Evolutionary conservation across 2,797 vertebrate species (phyloP), one percentile per base, ranked within the genome.

Genomic region (Enteromius afrohamiltoni): DNA sequence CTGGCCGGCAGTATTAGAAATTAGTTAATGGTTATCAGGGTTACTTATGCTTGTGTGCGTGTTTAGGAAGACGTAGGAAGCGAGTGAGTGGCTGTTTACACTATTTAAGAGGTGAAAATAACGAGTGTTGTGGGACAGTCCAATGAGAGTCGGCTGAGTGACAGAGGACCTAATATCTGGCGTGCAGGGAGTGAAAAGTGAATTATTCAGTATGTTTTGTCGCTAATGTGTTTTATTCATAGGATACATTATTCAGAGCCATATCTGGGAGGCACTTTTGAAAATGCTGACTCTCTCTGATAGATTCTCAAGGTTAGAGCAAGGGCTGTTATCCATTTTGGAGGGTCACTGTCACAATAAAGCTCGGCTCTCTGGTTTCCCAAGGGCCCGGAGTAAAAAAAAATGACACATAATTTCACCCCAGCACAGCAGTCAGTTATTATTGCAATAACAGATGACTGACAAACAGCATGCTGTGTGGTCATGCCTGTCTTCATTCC

Each of bases 151-250:
- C 86, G 85, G 85, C 82, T 75, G 89, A 86, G 84, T 83, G 91
- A 91, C 89, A 88, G 89, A 86, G 89, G 86, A 92, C 87, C 91
- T 93, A 93, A 93, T 94, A 93, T 93, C 90, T 91, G 69, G 82
- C 82, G 88, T 89, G 87, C 70, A 55, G 68, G 83, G 87, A 89
- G 88, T 87, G 85, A 91, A 93, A 92, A 92, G 93, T 95, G 94
- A 95, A 95, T 95, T 93, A 95, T 95, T 95, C 92, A 95, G 89
- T 91, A 91, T 93, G 93, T 94, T 95, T 94, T 93, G 92, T 93
- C 91, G 92, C 92, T 93, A 93, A 93, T 93, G 93, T 94, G 91
- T 95, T 95, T 95, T 95, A 95, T 95, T 95, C 93, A 95, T 94
- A 91, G 91, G 89, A 91, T 93, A 89, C 90, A 94, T 94, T 94